Evolutionary conservation across 1,140 invertebrate species (phyloP), one percentile per base, ranked within the genome.

Genomic region (Pogonognathellus flavescens): DNA sequence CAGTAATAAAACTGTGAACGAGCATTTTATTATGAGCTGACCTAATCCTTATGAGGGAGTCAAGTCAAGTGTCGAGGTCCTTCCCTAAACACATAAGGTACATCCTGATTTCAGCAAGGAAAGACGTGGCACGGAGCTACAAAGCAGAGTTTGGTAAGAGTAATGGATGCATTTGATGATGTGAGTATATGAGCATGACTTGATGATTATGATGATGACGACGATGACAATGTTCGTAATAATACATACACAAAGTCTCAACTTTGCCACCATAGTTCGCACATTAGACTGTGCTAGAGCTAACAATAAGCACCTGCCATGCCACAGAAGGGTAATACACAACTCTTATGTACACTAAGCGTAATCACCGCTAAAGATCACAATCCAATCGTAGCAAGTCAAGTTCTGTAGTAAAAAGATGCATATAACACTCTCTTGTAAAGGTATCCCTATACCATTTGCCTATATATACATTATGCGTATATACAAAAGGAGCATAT

Each of bases 1-100:
- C 13, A 13, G 57, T 60, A 60, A 82, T 82, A 82, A 82, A 82
- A 82, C 55, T 20, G 57, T 55, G 53, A 55, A 82, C 81, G 81
- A 82, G 53, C 53, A 82, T 60, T 82, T 82, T 60, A 82, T 82
- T 52, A 82, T 60, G 81, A 82, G 81, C 53, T 82, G 81, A 82
- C 81, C 81, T 82, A 82, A 82, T 82, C 81, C 81, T 82, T 60
- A 82, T 20, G 57, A 82, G 49, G 50, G 53, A 18, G 80, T 81
- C 50, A 55, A 82, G n/a, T 60, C n/a, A 49, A 20, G 18, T 57
- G 25, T 25, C 20, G 16, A 59, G 57, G 52, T n/a, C 8, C 22
- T 82, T 57, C 81, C 60, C 60, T 62, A 62, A 25, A 49, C 16
- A n/a, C 31, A 76, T 18, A 49, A 25, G 76, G 53, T 62, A 22